Base-by-base conservation (phyloP, 2,888 invertebrate genomes). In the Galerucella calmariensis region DNA sequence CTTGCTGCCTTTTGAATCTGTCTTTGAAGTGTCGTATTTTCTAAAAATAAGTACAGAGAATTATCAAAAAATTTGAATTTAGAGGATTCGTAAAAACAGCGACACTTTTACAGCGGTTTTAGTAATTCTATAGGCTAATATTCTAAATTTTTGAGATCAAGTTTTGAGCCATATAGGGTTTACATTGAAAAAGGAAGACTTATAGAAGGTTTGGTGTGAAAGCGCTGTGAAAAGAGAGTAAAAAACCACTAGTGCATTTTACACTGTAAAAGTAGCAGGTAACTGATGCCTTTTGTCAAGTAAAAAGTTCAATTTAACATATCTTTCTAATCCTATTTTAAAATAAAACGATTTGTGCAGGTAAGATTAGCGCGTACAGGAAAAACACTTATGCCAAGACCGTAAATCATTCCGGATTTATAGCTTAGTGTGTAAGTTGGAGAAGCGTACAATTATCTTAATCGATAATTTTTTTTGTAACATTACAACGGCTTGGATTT, bases 1-100 rank as follows among this genome's bases (percentile, higher is more conserved):
- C 94, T 86, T 92, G 90, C 85, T 95, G 94, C 85, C 95, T 89
- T 88, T 94, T 94, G 88, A 93, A 94, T 85, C 94, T 90, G 81
- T 90, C 92, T 82, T 93, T 91, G 85, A 92, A 92, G 83, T 90
- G 91, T 89, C 90, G 89, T 77, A 91, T 90, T 77, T 84, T 85
- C 87, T 88, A 80, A 41, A 86, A 85, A 35, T 48, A 46, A 11
- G 4, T 12, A 12, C 48, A 48, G 48, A 46, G 1, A 27, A 27
- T 27, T 27, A 27, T 3, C 27, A 27, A 27, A 27, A 27, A 27
- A 27, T 27, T 2, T 27, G 2, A 27, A 27, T 27, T 27, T 27
- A 27, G 2, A 27, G 27, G 2, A 27, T 27, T 27, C 27, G 27
- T 1, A 20, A 20, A 20, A 20, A 20, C 20, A 20, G 20, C 1